Base-by-base conservation (phyloP, 2,888 invertebrate species). In the Lithosia quadra region DNA sequence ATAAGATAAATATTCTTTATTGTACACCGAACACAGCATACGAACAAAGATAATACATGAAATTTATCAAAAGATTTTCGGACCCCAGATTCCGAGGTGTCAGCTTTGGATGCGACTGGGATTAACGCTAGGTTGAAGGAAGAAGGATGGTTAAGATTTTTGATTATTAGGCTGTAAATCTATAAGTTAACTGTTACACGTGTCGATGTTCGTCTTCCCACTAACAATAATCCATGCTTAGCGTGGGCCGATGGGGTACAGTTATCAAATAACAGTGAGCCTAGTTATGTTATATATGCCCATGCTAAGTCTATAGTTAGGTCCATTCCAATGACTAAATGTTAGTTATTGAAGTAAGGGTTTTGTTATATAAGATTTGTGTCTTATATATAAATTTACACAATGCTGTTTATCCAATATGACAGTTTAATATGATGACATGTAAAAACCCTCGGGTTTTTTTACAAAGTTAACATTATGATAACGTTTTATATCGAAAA, bases 321-420 rank as follows among this genome's bases (percentile, higher is more conserved):
- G 86, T 85, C 82, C 89, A 89, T 90, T 90, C 90, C 90, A 87
- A 76, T 80, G 77, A 74, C 76, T 80, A 81, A 80, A 75, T 79
- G 75, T 73, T 79, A 81, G 73, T 75, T 82, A 77, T 82, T 79
- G 77, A 78, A 73, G 43, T 61, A 73, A 76, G 82, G 79, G 73
- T 69, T 73, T 75, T 69, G 69, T 79, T 79, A 18, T 10, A n/a
- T 18, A 77, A 76, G 81, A 79, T 81, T 84, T 81, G 80, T 81
- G 76, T 81, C 7, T 81, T 73, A 60, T 43, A 69, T 70, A 63
- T 67, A 66, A 22, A n/a, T 63, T 60, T 65, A 33, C n/a, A 11
- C 10, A 33, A 28, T 28, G 28, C 36, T 58, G 58, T 34, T 55
- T 22, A 59, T 68, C 53, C 36, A 59, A 59, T 59, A 43, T 43